Conservation (phyloP, 2,113 vertebrate genomes). For the Strix uralensis region DNA sequence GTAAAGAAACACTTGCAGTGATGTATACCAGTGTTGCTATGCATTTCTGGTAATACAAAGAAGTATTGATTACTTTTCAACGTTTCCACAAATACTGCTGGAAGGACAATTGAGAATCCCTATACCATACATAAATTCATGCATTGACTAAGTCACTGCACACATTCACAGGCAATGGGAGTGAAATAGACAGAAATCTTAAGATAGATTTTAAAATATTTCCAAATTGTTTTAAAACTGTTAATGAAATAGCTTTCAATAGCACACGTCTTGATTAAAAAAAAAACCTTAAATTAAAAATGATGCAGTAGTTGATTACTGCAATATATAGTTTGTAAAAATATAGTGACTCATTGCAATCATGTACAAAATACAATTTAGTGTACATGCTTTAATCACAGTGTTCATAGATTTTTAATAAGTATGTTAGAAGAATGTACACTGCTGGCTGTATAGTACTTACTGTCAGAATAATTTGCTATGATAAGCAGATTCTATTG, state of each 20-base stretch:
- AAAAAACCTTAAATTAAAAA: background rate
- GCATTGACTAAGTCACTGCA: background rate
- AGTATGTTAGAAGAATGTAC: conserved; percentile 1
- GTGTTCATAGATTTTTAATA: conserved; percentile 24
- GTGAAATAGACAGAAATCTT: background rate
- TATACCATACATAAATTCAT: background rate
- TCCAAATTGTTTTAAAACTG: background rate
- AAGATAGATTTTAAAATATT: background rate
- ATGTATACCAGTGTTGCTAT: conserved; percentile 22
- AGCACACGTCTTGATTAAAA: background rate
- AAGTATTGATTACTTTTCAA: conserved; percentile 64
- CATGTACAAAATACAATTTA: background rate
- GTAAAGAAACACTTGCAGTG: conserved; percentile 8
- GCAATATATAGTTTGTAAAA: background rate
- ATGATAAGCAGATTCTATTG: conserved; percentile 42
- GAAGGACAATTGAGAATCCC: conserved; percentile 14
- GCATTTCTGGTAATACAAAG: conserved; percentile 43
- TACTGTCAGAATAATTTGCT: conserved; percentile 66
- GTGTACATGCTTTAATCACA: background rate
- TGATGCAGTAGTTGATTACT: background rate
- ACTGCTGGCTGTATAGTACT: conserved; percentile 15
- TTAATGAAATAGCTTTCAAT: conserved; percentile 17
- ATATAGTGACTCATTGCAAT: background rate
- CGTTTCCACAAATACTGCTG: conserved; percentile 43
- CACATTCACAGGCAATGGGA: background rate